Percentiles rank a stretch among this genome's conserved stretches.
Conservation (phyloP, 1,140 invertebrate species). For the Drosophila lowei region DNA sequence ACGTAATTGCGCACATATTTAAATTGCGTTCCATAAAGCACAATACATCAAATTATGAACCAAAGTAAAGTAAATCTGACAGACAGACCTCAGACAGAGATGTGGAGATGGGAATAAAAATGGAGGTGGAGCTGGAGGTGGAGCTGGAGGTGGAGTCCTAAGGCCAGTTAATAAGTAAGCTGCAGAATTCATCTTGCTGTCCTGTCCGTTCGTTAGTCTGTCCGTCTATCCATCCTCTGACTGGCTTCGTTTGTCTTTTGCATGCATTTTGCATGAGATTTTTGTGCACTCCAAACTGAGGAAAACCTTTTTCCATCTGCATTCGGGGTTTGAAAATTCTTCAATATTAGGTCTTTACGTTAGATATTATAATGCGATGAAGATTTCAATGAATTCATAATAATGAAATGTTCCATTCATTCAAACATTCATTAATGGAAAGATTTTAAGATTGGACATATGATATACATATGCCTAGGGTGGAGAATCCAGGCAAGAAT, state of each 20-base stretch:
- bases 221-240: too few species aligned
- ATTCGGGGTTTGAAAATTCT: too few species aligned
- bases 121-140: not conserved
- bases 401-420: too few species aligned
- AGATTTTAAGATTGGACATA: too few species aligned
- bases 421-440: too few species aligned
- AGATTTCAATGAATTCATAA: too few species aligned
- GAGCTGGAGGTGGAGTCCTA: conserved; percentile 1
- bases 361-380: too few species aligned
- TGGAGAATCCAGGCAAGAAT: too few species aligned
- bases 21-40: conserved; percentile 71
- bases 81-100: conserved; percentile 4
- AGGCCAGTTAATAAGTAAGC: conserved; percentile 54
- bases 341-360: too few species aligned
- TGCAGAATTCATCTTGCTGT: conserved; percentile 19
- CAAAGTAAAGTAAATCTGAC: conserved; percentile 69
- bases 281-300: conserved; percentile 29
- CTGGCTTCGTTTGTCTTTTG: conserved; percentile 14
- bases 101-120: not conserved
- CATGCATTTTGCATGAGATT: conserved; percentile 69
- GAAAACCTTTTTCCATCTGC: too few species aligned
- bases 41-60: conserved; percentile 75
- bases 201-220: conserved; percentile 3
- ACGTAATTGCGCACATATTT: conserved; percentile 80
- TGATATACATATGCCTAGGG: too few species aligned